A percentile compares a stretch with the other conserved stretches of the same genome.
phyloP scores from a whole-genome alignment of 2,797 vertebrate species.

The Mormyrops attenuatus region DNA sequence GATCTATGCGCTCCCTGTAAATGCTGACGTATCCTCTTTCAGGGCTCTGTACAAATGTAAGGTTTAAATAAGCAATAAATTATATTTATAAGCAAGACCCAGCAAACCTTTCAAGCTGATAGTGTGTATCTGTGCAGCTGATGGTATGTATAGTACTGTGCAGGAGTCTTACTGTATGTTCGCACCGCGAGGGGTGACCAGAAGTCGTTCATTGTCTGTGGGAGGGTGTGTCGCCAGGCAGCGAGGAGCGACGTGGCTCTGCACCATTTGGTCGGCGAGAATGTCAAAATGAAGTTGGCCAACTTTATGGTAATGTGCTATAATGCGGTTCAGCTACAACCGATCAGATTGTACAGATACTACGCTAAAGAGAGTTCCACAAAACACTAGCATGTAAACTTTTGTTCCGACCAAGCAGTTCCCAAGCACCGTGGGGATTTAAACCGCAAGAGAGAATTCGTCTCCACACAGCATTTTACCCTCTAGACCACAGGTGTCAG shows the following conservation, averaged over 20 bases:
- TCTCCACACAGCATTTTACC: background rate
- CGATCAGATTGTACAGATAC: background rate
- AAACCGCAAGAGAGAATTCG: background rate
- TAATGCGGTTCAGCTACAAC: background rate
- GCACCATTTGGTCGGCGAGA: background rate
- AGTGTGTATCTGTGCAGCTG: background rate
- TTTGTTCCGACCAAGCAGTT: background rate
- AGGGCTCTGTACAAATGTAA: conserved; percentile 93
- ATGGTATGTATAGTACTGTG: background rate
- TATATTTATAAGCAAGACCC: conserved; percentile 98
- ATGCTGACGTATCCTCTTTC: conserved; percentile 89
- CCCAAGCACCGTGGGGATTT: background rate
- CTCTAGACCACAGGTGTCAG: too few species aligned
- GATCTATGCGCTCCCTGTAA: conserved; percentile 68
- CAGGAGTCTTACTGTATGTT: too few species aligned
- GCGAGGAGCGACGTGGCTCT: background rate
- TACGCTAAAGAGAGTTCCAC: background rate
- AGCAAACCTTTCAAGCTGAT: background rate
- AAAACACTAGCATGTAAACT: background rate
- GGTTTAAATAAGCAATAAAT: conserved; percentile 99
- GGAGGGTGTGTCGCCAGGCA: background rate
- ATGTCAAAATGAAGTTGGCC: background rate
- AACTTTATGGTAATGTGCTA: background rate
- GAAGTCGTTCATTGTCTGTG: background rate
- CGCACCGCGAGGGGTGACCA: too few species aligned